Percentiles rank a stretch among this genome's conserved stretches.
Evolutionary conservation across 2,888 invertebrate genomes (phyloP).

Genomic region (Parnassius mnemosyne): DNA sequence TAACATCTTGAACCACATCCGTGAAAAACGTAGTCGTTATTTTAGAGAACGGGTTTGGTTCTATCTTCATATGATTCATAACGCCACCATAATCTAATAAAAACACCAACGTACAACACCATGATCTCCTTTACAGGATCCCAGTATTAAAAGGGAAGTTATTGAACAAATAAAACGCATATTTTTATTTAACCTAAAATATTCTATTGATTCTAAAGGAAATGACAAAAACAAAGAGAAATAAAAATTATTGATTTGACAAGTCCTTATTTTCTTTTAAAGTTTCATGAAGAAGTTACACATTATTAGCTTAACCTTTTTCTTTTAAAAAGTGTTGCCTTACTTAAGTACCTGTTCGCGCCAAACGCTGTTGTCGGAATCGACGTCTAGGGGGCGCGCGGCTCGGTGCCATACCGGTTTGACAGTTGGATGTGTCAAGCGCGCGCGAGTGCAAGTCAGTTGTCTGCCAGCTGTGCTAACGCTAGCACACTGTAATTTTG

Average conservation of each 20-base stretch:
- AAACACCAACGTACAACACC: constrained; percentile 50
- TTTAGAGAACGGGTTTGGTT: constrained; percentile 51
- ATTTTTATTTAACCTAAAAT: neutral
- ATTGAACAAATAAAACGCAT: neutral
- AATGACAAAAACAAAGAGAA: neutral
- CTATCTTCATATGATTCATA: constrained; percentile 34
- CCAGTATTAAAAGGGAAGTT: neutral
- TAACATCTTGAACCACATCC: constrained; percentile 41
- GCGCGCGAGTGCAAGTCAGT: too few species aligned
- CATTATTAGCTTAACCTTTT: too few species aligned
- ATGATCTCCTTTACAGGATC: constrained; percentile 30
- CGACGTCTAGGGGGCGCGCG: too few species aligned
- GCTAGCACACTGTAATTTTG: too few species aligned
- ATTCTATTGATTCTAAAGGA: neutral
- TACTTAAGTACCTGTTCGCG: too few species aligned
- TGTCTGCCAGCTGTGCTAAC: too few species aligned
- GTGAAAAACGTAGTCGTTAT: constrained; percentile 39
- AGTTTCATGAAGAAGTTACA: neutral
- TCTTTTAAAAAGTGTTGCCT: too few species aligned
- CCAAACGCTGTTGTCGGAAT: too few species aligned
- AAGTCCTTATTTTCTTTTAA: neutral
- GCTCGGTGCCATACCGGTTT: too few species aligned
- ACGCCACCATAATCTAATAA: constrained; percentile 46
- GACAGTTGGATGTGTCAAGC: too few species aligned
- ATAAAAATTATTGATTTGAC: neutral